phyloP scores from a whole-genome alignment of 1,140 invertebrate species.

The Brachionus manjavacas region DNA sequence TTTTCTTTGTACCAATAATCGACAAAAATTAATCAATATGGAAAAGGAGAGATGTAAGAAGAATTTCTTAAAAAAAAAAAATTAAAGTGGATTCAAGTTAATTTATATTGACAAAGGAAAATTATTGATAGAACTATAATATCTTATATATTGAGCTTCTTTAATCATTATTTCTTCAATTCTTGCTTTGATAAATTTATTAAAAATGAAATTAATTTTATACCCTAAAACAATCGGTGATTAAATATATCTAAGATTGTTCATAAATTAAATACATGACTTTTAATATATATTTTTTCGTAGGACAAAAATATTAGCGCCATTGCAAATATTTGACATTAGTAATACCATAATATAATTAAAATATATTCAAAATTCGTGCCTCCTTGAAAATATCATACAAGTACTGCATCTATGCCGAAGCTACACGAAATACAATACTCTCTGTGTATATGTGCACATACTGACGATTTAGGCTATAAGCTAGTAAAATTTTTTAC shows the following conservation, averaged over 20 bases:
- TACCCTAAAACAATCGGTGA: too few relatives aligned
- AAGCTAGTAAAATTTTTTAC: slow-evolving; percentile 4
- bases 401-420: not conserved
- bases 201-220: too few relatives aligned
- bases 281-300: not conserved
- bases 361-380: not conserved
- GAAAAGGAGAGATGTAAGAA: too few relatives aligned
- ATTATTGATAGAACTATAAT: too few relatives aligned
- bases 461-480: not conserved
- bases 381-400: not conserved
- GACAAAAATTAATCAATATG: too few relatives aligned
- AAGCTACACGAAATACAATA: not conserved
- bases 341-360: not conserved
- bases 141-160: too few relatives aligned
- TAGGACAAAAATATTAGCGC: not conserved
- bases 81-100: too few relatives aligned
- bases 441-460: not conserved
- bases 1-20: too few relatives aligned
- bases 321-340: not conserved
- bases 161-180: not conserved
- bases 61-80: too few relatives aligned
- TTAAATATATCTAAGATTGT: too few relatives aligned
- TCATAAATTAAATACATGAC: too few relatives aligned
- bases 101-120: too few relatives aligned
- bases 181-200: not conserved